Evolutionary conservation across 2,113 vertebrate genomes (phyloP).

Genomic region (Sialia sialis): DNA sequence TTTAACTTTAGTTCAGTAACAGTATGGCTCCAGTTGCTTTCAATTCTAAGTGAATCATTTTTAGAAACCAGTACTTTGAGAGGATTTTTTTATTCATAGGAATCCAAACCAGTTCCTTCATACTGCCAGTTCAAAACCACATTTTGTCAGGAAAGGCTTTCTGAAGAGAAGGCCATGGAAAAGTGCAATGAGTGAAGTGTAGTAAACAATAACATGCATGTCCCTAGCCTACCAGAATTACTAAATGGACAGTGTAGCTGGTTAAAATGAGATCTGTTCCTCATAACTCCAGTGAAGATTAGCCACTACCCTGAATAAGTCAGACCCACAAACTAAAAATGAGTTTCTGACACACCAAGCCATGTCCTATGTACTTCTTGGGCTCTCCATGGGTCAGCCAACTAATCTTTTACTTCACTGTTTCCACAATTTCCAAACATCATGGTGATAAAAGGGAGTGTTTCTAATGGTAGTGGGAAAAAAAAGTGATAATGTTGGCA

Average conservation of each 20-base stretch:
- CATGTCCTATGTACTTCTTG: neutral
- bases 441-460: neutral
- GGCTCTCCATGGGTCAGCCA: neutral
- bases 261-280: neutral
- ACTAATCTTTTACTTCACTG: neutral
- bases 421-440: neutral
- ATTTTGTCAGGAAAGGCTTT: neutral
- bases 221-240: neutral
- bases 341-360: neutral
- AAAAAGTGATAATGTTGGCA: neutral
- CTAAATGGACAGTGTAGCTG: neutral
- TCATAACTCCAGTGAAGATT: neutral
- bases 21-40: neutral
- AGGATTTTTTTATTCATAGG: neutral
- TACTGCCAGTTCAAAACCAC: neutral
- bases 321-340: neutral
- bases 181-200: neutral
- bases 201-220: neutral
- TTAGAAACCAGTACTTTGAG: neutral
- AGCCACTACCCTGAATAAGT: neutral
- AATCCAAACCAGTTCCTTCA: neutral
- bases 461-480: neutral
- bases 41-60: neutral
- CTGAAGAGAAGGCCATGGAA: neutral
- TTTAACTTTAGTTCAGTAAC: neutral